phyloP scores from a whole-genome alignment of 2,888 invertebrate genomes.

The Acleris holmiana region DNA sequence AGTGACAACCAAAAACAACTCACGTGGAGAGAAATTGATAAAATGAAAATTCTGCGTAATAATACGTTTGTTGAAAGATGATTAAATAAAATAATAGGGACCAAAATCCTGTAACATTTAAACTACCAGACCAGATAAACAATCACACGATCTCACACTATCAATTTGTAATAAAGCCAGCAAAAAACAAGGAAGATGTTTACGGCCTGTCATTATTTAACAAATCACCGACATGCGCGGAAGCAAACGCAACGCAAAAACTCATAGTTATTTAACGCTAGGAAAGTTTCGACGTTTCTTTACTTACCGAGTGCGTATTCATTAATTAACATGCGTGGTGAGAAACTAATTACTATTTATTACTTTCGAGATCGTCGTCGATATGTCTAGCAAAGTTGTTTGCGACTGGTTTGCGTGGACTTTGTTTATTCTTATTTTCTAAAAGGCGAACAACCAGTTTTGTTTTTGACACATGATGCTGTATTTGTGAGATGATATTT shows the following conservation, averaged over 20 bases:
- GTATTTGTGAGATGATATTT: no score
- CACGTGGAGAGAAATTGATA: no score
- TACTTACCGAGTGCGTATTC: conserved; percentile 3
- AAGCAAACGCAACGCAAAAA: conserved; percentile 15
- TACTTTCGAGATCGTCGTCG: conserved; percentile 6
- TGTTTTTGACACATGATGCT: no score
- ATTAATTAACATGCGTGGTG: conserved; percentile 12
- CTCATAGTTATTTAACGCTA: conserved; percentile 3
- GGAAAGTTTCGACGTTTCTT: conserved; percentile 17
- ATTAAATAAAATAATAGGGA: no score
- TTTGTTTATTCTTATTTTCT: no score
- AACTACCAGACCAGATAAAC: background rate
- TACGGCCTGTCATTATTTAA: conserved; percentile 28
- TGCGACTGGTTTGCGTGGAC: no score
- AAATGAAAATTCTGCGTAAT: no score
- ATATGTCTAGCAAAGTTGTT: no score
- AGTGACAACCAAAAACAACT: no score
- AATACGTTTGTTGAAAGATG: no score
- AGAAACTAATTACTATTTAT: conserved; percentile 17
- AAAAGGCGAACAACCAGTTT: no score
- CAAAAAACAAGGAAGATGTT: conserved; percentile 31
- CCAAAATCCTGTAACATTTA: no score
- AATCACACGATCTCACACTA: conserved; percentile 27
- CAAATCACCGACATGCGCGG: conserved; percentile 26
- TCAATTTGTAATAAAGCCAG: conserved; percentile 30